These are phyloP conservation scores for Betta splendens DNA, from an alignment of 2,797 vertebrate species.

Conservation along the genomic window DNA sequence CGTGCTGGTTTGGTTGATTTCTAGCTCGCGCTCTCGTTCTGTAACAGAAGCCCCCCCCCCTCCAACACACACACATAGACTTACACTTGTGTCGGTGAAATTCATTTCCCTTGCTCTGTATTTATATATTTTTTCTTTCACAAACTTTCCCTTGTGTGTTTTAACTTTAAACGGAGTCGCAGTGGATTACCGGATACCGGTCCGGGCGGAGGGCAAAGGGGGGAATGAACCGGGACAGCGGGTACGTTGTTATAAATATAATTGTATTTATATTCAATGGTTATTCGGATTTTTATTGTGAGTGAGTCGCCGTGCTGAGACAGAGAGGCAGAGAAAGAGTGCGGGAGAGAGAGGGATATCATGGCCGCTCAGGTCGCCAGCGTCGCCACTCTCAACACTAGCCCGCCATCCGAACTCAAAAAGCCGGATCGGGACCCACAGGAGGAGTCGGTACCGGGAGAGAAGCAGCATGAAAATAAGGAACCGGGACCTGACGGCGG, in stretches of 20 bases:
- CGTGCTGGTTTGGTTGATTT: conserved; percentile 96
- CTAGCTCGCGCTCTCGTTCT: conserved; percentile 85
- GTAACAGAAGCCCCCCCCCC: conserved; percentile 81
- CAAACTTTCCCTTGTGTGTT: conserved; percentile 66
- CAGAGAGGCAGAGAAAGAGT: conserved; percentile 71
- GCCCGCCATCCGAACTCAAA: conserved; percentile 94
- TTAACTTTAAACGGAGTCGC: conserved; percentile 81
- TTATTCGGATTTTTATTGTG: conserved; percentile 76
- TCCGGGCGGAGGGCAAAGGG: conserved; percentile 79
- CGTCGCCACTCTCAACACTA: conserved; percentile 90
- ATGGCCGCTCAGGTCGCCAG: conserved; percentile 98
- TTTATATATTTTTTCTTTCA: conserved; percentile 75
- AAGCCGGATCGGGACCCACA: conserved; percentile 91
- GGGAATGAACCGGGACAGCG: conserved; percentile 84
- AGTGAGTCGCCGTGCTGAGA: conserved; percentile 81
- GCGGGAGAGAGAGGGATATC: conserved; percentile 80
- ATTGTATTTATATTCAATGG: conserved; percentile 83
- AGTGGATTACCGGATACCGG: conserved; percentile 83
- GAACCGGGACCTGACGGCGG: conserved; percentile 80
- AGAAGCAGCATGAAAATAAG: conserved; percentile 85
- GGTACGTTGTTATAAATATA: conserved; percentile 81
- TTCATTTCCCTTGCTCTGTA: conserved; percentile 76
- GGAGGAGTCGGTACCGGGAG: conserved; percentile 86
- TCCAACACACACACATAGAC: conserved; percentile 36
- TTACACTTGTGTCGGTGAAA: conserved; percentile 74